Percentiles rank a stretch among this genome's conserved stretches.
Evolutionary conservation across 2,113 vertebrate species (phyloP).

Genomic region (Tachysurus fulvidraco): DNA sequence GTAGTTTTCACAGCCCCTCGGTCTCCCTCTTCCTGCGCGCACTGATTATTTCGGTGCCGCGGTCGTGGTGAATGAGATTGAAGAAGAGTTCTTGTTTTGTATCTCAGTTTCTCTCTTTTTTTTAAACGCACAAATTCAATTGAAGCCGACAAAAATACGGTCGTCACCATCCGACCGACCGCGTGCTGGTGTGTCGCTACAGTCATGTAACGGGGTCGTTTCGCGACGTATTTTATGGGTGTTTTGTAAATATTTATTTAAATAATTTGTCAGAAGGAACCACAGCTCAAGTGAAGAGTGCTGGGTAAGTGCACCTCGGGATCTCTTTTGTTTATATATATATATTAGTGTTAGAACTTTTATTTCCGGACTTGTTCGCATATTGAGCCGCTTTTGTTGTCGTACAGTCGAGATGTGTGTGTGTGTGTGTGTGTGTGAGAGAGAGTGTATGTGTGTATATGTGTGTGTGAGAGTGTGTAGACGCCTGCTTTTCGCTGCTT

Average conservation of each 20-base stretch:
- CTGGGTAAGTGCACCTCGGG: conserved; percentile 77
- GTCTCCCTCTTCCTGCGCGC: conserved; percentile 75
- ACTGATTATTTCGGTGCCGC: conserved; percentile 78
- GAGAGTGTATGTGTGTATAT: conserved; percentile 27
- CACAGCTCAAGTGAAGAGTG: conserved; percentile 69
- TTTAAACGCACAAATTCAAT: conserved; percentile 58
- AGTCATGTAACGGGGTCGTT: conserved; percentile 56
- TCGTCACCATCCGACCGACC: conserved; percentile 32
- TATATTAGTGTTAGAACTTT: conserved; percentile 73
- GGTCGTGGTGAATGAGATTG: conserved; percentile 88
- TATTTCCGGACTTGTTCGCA: conserved; percentile 62
- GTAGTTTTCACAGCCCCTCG: conserved; percentile 70
- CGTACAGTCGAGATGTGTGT: neutral
- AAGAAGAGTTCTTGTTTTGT: conserved; percentile 87
- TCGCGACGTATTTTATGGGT: conserved; percentile 56
- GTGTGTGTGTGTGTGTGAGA: conserved; percentile 25
- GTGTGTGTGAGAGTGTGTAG: conserved; percentile 35
- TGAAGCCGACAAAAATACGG: conserved; percentile 64
- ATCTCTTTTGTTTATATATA: conserved; percentile 57
- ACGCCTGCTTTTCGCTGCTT: conserved; percentile 58
- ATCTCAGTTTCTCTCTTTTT: conserved; percentile 80
- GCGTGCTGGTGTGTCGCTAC: conserved; percentile 53
- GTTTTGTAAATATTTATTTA: conserved; percentile 76
- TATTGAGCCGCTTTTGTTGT: conserved; percentile 1
- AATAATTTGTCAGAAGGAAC: conserved; percentile 75